Conservation (phyloP, 2,113 vertebrate genomes). For the Xiphias gladius region DNA sequence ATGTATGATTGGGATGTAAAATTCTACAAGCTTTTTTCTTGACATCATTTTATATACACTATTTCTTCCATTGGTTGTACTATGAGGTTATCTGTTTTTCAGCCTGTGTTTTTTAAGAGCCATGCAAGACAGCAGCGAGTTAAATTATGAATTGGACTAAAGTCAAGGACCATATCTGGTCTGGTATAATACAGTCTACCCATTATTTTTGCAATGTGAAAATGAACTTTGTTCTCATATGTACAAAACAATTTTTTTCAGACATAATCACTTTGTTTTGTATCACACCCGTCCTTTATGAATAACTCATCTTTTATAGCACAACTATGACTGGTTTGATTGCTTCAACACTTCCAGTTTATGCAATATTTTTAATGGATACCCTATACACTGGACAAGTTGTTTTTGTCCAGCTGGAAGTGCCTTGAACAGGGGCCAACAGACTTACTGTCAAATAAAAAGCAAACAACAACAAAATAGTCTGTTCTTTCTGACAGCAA, state of each 20-base stretch:
- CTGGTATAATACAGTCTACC: neutral
- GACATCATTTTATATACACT: neutral
- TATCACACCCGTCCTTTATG: neutral
- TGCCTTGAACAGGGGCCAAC: conserved; percentile 17
- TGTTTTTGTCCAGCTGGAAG: conserved; percentile 50
- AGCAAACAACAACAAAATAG: conserved; percentile 43
- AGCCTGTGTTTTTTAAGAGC: neutral
- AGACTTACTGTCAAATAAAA: conserved; percentile 19
- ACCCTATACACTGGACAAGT: neutral
- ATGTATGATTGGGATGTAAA: neutral
- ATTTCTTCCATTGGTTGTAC: neutral
- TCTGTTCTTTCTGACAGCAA: conserved; percentile 33
- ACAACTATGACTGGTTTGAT: neutral
- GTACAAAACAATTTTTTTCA: neutral
- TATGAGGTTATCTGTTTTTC: neutral
- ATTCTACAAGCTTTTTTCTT: neutral
- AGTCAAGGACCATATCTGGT: too few species aligned
- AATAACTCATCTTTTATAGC: neutral
- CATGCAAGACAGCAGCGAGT: too few species aligned
- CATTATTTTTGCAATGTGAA: neutral
- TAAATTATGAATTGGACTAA: too few species aligned
- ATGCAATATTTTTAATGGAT: neutral
- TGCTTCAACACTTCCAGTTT: neutral
- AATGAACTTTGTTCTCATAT: neutral
- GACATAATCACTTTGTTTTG: neutral